Evolutionary conservation across 1,140 invertebrate genomes (phyloP), one percentile per base, ranked within the genome.

Genomic region (Whitmania pigra): DNA sequence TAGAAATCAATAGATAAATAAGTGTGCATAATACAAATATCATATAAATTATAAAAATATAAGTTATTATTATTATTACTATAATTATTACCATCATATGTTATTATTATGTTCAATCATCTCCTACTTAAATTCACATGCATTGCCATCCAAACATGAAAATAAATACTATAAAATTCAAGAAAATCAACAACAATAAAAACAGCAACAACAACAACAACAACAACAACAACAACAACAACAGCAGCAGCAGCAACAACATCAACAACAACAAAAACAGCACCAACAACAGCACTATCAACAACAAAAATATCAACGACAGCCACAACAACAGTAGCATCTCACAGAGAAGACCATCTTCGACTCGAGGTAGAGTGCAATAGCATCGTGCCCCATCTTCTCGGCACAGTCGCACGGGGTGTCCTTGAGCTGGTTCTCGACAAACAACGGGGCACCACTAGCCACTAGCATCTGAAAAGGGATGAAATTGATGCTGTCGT

Each of bases 311-410:
- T 29, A 31, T n/a, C 27, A 27, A 71, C 22, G 70, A 27, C 71
- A 74, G 43, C 25, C 54, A 57, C 43, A 49, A 49, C 43, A 11
- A 49, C 18, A n/a, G n/a, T n/a, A n/a, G n/a, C n/a, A n/a, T 31
- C 86, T 86, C 81, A 87, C 87, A 82, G 78, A 81, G 71, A 89
- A 88, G 71, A 88, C 86, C 86, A 88, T 88, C 77, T 86, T 86
- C 20, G 86, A 87, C 79, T 89, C 88, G 18, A 89, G 77, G 76
- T 86, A 85, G 13, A 85, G 79, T n/a, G 87, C 87, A 74, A 89
- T 87, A 67, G 86, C 83, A 75, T 85, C 83, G 79, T 87, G 83
- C 7, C 84, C 82, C 70, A 80, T 81, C 76, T 83, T 82, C 78
- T 87, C 86, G 7, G 88, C 87, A 74, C 75, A 86, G 77, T 88